phyloP scores from a whole-genome alignment of 2,113 vertebrate species.

The human (Homo sapiens) region DNA sequence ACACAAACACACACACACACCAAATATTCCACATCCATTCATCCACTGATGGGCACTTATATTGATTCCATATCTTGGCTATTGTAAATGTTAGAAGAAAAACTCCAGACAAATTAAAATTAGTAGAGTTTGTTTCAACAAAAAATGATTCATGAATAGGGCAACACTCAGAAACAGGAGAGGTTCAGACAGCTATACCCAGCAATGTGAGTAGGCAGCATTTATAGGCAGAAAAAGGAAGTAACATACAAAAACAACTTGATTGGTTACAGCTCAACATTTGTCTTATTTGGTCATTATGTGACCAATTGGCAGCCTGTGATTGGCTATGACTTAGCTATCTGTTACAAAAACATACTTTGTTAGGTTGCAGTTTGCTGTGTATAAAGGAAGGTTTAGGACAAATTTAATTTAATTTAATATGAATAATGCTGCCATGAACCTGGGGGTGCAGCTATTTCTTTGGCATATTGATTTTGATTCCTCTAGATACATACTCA shows the following conservation, averaged over 20 bases:
- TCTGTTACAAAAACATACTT: background rate
- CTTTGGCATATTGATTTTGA: background rate
- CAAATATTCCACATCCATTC: background rate
- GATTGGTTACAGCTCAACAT: too few relatives aligned
- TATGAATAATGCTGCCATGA: background rate
- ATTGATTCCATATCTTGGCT: background rate
- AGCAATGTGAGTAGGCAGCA: background rate
- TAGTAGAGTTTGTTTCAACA: background rate
- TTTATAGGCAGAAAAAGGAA: background rate
- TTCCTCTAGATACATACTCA: background rate
- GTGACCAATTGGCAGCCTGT: background rate
- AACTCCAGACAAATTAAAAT: background rate
- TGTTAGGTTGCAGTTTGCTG: background rate
- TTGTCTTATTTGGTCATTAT: background rate
- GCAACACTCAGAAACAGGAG: too few relatives aligned
- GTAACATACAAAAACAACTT: background rate
- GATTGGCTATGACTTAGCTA: background rate
- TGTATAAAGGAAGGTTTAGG: background rate
- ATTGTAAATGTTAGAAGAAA: background rate
- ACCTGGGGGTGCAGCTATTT: background rate
- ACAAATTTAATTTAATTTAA: background rate
- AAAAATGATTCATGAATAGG: background rate
- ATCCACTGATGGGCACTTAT: background rate
- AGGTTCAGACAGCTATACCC: too few relatives aligned
- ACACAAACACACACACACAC: too few relatives aligned